A percentile compares a stretch with the other conserved stretches of the same genome.
Evolutionary conservation across 2,888 invertebrate genomes (phyloP).

Genomic region (Agrochola circellaris): DNA sequence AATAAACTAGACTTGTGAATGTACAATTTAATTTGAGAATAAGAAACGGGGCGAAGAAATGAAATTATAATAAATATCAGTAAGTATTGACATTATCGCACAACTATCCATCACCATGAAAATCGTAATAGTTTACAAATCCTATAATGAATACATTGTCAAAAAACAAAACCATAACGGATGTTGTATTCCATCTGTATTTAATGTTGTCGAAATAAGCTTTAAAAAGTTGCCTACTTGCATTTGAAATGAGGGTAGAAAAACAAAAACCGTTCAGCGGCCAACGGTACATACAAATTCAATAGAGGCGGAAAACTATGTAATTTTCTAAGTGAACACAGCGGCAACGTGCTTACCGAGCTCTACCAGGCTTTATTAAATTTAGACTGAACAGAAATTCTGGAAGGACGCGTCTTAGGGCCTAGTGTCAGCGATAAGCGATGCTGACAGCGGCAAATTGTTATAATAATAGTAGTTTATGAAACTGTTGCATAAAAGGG

Average conservation of each 20-base stretch:
- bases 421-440: constrained; percentile 31
- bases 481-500: background rate
- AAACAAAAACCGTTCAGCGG: constrained; percentile 44
- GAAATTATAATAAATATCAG: background rate
- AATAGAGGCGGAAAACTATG: constrained; percentile 57
- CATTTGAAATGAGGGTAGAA: constrained; percentile 26
- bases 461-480: background rate
- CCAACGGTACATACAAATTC: constrained; percentile 45
- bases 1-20: background rate
- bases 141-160: no score
- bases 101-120: background rate
- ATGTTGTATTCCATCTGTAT: background rate
- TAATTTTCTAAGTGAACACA: constrained; percentile 66
- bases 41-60: background rate
- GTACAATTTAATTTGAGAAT: background rate
- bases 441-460: background rate
- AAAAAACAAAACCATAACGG: background rate
- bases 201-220: constrained; percentile 2
- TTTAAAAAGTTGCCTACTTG: background rate
- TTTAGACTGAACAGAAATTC: constrained; percentile 61
- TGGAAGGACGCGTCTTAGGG: constrained; percentile 16
- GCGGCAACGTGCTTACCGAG: constrained; percentile 51
- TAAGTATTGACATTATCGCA: background rate
- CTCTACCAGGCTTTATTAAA: constrained; percentile 62
- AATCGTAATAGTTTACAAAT: background rate